Evolutionary conservation across 2,113 vertebrate genomes (phyloP).

Genomic region (Galemys pyrenaicus): DNA sequence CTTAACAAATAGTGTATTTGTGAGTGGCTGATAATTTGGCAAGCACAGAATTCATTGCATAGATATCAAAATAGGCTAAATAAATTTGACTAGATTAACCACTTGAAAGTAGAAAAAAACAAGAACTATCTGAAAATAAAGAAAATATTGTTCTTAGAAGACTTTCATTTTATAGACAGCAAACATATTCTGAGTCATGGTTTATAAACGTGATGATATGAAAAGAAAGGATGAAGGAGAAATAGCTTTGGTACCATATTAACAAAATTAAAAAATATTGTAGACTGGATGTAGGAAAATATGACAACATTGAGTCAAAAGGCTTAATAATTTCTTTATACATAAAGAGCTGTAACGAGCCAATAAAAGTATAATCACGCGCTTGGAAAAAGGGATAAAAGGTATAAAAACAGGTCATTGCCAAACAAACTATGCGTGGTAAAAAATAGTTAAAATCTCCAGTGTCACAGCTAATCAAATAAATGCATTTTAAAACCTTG

Average conservation of each 20-base stretch:
- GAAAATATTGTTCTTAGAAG: neutral
- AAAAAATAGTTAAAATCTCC: neutral
- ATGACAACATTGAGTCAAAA: neutral
- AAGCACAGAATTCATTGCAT: neutral
- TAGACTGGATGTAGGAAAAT: neutral
- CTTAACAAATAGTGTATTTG: neutral
- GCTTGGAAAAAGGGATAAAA: neutral
- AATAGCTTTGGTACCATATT: neutral
- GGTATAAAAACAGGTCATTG: neutral
- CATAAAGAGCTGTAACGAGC: neutral
- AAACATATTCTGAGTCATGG: neutral
- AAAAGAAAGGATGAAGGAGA: neutral
- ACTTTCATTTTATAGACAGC: neutral
- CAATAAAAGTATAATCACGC: neutral
- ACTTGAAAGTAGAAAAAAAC: slow-evolving; percentile 14
- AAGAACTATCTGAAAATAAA: neutral
- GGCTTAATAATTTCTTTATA: neutral
- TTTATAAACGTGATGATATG: neutral
- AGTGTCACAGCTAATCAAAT: neutral
- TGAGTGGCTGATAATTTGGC: neutral
- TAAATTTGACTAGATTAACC: neutral
- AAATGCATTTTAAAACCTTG: neutral
- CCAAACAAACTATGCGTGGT: neutral
- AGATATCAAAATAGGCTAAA: neutral
- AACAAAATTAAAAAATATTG: neutral